A percentile compares a stretch with the other conserved stretches of the same genome.
These are phyloP conservation scores for Cisticola juncidis DNA, from an alignment of 2,113 vertebrate species.

Conservation along the genomic window DNA sequence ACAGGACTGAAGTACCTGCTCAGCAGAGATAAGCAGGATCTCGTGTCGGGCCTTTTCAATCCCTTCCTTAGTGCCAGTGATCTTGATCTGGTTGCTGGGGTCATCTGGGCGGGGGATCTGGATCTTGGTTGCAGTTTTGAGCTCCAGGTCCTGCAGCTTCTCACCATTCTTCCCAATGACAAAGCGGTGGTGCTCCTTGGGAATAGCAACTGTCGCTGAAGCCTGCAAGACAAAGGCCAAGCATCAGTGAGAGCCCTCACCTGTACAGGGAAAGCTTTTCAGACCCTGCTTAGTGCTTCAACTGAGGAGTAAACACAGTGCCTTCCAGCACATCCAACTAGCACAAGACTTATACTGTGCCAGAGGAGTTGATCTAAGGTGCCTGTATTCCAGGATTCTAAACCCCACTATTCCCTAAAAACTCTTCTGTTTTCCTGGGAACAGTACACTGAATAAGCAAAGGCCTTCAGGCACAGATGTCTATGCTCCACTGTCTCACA, in stretches of 20 bases:
- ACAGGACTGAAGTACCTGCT: slow-evolving; percentile 82
- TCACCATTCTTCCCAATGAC: slow-evolving; percentile 98
- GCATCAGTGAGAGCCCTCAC: background rate
- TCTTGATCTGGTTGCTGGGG: slow-evolving; percentile 97
- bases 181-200: slow-evolving; percentile 98
- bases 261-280: background rate
- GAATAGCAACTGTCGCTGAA: slow-evolving; percentile 94
- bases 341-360: background rate
- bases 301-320: background rate
- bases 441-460: background rate
- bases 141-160: slow-evolving; percentile 97
- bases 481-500: background rate
- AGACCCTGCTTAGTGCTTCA: background rate
- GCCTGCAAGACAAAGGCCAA: slow-evolving; percentile 73
- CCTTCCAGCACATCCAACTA: background rate
- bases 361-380: background rate
- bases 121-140: slow-evolving; percentile 99
- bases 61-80: slow-evolving; percentile 98
- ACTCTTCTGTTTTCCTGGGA: background rate
- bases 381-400: background rate
- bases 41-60: slow-evolving; percentile 98
- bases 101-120: slow-evolving; percentile 98
- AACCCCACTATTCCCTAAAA: background rate
- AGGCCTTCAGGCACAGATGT: background rate
- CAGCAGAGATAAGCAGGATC: slow-evolving; percentile 95